A percentile compares a stretch with the other conserved stretches of the same genome.
phyloP scores from a whole-genome alignment of 1,140 invertebrate genomes.

The Hyposmocoma kahamanoa region DNA sequence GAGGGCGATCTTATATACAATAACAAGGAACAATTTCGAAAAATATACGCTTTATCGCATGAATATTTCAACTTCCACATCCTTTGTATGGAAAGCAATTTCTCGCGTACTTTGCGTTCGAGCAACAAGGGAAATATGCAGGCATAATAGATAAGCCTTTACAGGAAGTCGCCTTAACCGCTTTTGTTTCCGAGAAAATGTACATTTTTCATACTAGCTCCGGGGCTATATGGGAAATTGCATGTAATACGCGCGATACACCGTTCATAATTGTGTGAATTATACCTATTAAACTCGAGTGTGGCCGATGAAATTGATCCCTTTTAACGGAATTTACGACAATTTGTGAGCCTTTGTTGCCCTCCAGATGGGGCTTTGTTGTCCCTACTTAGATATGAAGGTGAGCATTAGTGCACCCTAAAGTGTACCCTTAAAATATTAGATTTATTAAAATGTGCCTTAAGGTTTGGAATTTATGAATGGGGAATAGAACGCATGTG shows the following conservation, averaged over 20 bases:
- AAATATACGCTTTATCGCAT: too few species aligned
- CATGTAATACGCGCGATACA: conserved; percentile 32
- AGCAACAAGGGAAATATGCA: conserved; percentile 45
- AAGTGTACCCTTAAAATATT: background rate
- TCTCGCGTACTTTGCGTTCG: conserved; percentile 57
- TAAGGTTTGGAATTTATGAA: too few species aligned
- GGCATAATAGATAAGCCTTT: conserved; percentile 48
- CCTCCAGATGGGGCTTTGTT: conserved; percentile 11
- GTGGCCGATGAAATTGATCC: conserved; percentile 34
- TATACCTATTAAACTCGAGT: conserved; percentile 22
- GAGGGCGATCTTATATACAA: too few species aligned
- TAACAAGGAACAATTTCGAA: too few species aligned
- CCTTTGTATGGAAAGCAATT: conserved; percentile 50
- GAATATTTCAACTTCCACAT: conserved; percentile 20
- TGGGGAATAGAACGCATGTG: too few species aligned
- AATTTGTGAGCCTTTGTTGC: conserved; percentile 23
- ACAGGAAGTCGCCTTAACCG: conserved; percentile 44
- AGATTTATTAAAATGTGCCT: conserved; percentile 4
- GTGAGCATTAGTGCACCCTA: background rate
- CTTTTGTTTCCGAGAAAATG: conserved; percentile 56
- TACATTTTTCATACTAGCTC: conserved; percentile 45
- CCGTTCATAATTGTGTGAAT: conserved; percentile 40
- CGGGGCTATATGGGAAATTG: conserved; percentile 36
- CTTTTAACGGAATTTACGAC: conserved; percentile 36
- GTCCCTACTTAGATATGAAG: conserved; percentile 11